Percentiles rank a stretch among this genome's conserved stretches.
Conservation (phyloP, 2,888 invertebrate species). For the Cecidostiba fungosa region DNA sequence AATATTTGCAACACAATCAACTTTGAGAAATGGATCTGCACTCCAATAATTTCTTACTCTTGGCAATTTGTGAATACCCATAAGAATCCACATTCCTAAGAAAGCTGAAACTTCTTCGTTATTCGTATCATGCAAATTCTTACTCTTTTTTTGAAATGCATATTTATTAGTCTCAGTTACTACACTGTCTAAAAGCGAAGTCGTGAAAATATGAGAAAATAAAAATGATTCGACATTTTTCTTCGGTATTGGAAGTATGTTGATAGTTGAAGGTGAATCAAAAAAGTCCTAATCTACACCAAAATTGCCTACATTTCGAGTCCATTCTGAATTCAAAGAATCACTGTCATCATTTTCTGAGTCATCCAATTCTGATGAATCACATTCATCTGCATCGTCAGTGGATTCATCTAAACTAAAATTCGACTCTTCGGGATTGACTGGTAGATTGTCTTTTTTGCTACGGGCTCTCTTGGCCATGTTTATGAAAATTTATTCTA, state of each 20-base stretch:
- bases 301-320: constrained; percentile 31
- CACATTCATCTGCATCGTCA: constrained; percentile 34
- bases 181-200: constrained; percentile 25
- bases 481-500: background rate
- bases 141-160: too few relatives aligned
- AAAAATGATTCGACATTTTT: constrained; percentile 42
- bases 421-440: constrained; percentile 38
- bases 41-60: too few relatives aligned
- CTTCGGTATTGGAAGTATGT: constrained; percentile 37
- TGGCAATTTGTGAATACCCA: too few relatives aligned
- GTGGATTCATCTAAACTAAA: constrained; percentile 33
- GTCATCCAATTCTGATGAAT: constrained; percentile 31
- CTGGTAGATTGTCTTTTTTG: constrained; percentile 29
- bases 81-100: too few relatives aligned
- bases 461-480: background rate
- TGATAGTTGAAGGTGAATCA: constrained; percentile 24
- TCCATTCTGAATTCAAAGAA: constrained; percentile 29
- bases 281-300: constrained; percentile 22
- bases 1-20: too few relatives aligned
- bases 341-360: constrained; percentile 17
- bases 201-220: constrained; percentile 26
- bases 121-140: too few relatives aligned
- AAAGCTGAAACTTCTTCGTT: too few relatives aligned
- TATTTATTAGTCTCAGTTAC: constrained; percentile 62
- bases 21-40: too few relatives aligned